A percentile compares a stretch with the other conserved stretches of the same genome.
phyloP scores from a whole-genome alignment of 1,140 invertebrate genomes.

The Drosophila subpulchrella region DNA sequence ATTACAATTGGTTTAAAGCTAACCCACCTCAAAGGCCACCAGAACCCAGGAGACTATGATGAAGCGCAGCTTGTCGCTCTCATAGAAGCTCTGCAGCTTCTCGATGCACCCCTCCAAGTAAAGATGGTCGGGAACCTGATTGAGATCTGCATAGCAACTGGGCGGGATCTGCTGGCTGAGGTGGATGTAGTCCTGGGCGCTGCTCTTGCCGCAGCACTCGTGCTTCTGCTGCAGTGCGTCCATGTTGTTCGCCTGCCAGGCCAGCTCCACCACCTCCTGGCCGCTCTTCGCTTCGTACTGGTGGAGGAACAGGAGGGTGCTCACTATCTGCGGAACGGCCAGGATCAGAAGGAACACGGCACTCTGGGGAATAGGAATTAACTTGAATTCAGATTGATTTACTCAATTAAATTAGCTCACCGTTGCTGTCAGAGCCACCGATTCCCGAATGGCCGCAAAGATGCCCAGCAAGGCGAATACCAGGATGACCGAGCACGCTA shows the following conservation, averaged over 20 bases:
- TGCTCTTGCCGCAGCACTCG: slow-evolving; percentile 73
- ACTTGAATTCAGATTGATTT: background rate
- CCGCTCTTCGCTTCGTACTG: slow-evolving; percentile 53
- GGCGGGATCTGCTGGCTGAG: slow-evolving; percentile 61
- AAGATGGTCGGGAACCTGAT: slow-evolving; percentile 50
- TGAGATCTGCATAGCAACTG: slow-evolving; percentile 67
- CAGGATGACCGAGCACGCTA: slow-evolving; percentile 56
- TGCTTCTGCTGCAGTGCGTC: slow-evolving; percentile 67
- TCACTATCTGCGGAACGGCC: slow-evolving; percentile 65
- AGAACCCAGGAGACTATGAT: slow-evolving; percentile 70
- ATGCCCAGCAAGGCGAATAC: slow-evolving; percentile 68
- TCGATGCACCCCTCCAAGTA: slow-evolving; percentile 66
- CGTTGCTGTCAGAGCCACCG: slow-evolving; percentile 63
- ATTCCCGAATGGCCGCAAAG: slow-evolving; percentile 70
- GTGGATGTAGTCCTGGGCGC: slow-evolving; percentile 73
- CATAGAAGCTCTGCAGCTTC: slow-evolving; percentile 69
- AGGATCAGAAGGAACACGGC: slow-evolving; percentile 72
- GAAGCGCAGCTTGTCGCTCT: slow-evolving; percentile 59
- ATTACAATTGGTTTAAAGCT: background rate
- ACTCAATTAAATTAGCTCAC: slow-evolving; percentile 22
- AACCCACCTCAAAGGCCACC: slow-evolving; percentile 70
- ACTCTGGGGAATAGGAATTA: slow-evolving; percentile 31
- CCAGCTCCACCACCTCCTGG: slow-evolving; percentile 60
- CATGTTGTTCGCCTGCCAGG: slow-evolving; percentile 77
- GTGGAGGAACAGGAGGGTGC: slow-evolving; percentile 57